Base-by-base conservation (phyloP, 2,797 vertebrate genomes). In the Vireo griseus region DNA sequence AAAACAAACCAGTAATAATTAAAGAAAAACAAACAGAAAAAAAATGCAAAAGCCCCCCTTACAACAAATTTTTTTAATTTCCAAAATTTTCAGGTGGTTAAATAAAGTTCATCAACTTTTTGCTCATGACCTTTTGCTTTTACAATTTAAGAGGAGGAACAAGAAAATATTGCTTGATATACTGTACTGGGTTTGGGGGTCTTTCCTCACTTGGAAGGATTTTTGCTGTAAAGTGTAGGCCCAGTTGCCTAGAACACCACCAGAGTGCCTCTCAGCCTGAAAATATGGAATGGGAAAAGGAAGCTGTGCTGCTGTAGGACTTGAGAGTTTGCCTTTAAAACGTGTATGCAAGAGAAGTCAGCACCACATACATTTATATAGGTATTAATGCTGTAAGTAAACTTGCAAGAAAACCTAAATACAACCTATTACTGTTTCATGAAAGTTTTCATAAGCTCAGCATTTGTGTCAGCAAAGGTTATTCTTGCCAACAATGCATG, bases 271-370 rank as follows among this genome's bases (percentile, higher is more conserved):
- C 29, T 68, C 5, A 9, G 29, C 61, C 62, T 57, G 31, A n/a
- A 61, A 82, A 75, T 22, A 31, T 10, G 4, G 9, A 52, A 16
- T 2, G 2, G 45, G 24, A 42, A 29, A 79, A 61, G 29, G 25
- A 55, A 33, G 13, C 7, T 61, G n/a, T 63, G 74, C 54, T 2
- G 4, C 33, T 35, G 1, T 42, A 40, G 33, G 15, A 37, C 25
- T 76, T 69, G 2, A 31, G 25, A 67, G n/a, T 57, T 61, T 42
- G 8, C 15, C 24, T 88, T 91, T 69, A 35, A 73, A 79, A 58
- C 0, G 0, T 31, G 19, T 40, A 0, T 29, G 37, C 54, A 67
- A 35, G 31, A 24, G 45, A 68, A 75, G 29, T 37, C 17, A 79
- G 35, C n/a, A n/a, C 24, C 13, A 12, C 11, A 0, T n/a, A 16